phyloP scores from a whole-genome alignment of 2,888 invertebrate genomes.

The Proisotoma minuta region DNA sequence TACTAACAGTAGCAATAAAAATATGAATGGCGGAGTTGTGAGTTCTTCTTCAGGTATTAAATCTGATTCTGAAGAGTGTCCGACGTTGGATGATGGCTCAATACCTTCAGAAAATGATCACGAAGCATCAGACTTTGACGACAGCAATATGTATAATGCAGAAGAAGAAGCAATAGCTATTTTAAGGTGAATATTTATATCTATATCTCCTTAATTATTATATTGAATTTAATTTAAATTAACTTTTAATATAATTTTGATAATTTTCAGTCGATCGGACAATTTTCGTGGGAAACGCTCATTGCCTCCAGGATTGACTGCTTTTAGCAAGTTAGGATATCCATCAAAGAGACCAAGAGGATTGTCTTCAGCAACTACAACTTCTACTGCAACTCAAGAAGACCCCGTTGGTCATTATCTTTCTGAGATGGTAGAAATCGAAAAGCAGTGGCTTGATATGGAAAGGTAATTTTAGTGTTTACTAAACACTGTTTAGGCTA shows the following conservation, averaged over 20 bases:
- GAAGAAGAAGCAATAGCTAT: constrained; percentile 23
- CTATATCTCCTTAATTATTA: not conserved
- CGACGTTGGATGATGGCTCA: constrained; percentile 40
- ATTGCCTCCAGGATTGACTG: constrained; percentile 36
- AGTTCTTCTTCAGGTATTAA: no score
- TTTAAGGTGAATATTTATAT: constrained; percentile 16
- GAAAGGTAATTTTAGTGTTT: no score
- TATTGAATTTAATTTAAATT: not conserved
- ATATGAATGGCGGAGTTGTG: no score
- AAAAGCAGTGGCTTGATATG: constrained; percentile 46
- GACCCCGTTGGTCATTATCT: constrained; percentile 44
- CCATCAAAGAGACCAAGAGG: constrained; percentile 45
- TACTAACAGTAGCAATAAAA: no score
- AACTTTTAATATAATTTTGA: not conserved
- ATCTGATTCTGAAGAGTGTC: no score
- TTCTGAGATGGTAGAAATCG: constrained; percentile 47
- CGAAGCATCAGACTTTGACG: constrained; percentile 41
- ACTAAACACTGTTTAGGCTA: no score
- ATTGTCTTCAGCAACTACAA: constrained; percentile 32
- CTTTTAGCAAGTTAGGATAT: constrained; percentile 30
- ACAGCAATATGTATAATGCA: constrained; percentile 24
- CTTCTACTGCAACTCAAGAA: constrained; percentile 31
- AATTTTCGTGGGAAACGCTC: constrained; percentile 40
- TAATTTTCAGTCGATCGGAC: constrained; percentile 23
- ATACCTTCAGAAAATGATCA: constrained; percentile 39